Percentiles rank a stretch among this genome's conserved stretches.
These are phyloP conservation scores for Oreochromis niloticus DNA, from an alignment of 2,113 vertebrate species.

Conservation along the genomic window DNA sequence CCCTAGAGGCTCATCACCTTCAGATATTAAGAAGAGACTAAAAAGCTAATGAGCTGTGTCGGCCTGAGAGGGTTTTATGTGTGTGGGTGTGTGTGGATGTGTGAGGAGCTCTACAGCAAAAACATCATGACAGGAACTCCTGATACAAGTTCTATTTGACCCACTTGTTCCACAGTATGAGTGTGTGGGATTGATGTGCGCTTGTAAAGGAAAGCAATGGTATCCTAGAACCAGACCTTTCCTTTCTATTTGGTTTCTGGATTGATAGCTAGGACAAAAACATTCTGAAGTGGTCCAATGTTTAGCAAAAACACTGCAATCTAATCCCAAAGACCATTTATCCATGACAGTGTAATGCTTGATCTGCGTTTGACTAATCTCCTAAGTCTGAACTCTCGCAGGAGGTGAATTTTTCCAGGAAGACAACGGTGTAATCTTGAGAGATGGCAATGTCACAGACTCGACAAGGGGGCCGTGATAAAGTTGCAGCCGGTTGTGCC, in stretches of 20 bases:
- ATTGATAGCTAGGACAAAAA: not conserved
- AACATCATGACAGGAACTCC: not conserved
- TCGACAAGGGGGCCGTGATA: not conserved
- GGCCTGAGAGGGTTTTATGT: not conserved
- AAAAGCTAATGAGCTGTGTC: slow-evolving; percentile 36
- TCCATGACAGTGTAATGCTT: not conserved
- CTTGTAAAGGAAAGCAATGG: not conserved
- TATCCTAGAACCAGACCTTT: not conserved
- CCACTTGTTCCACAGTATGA: not conserved
- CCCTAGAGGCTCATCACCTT: not conserved
- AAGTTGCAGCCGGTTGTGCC: not conserved
- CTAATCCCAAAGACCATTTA: not conserved
- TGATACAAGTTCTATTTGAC: not conserved
- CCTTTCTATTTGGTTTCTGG: not conserved
- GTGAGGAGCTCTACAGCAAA: not conserved
- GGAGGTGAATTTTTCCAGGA: not conserved
- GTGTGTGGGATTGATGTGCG: not conserved
- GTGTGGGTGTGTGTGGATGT: not conserved
- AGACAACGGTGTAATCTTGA: not conserved
- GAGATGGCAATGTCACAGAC: not conserved
- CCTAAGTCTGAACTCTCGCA: not conserved
- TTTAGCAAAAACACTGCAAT: not conserved
- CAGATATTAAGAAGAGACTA: not conserved
- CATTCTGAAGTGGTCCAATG: not conserved
- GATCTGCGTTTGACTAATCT: not conserved